Conservation (phyloP, 1,140 invertebrate genomes). For the Cherax quadricarinatus region DNA sequence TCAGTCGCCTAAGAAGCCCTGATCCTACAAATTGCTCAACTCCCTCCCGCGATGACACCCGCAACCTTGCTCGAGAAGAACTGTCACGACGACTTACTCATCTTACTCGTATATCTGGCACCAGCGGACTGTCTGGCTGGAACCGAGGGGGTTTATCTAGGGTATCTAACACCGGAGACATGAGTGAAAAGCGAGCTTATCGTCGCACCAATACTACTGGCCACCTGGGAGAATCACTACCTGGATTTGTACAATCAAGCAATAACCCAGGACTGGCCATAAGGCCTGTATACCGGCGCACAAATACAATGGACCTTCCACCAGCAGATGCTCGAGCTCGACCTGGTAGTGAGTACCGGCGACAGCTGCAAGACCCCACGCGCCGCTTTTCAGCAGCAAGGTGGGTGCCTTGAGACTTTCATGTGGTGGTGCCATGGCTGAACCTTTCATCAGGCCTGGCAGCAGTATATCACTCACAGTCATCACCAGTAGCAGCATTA, state of each 20-base stretch:
- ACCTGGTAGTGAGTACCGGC: conserved; percentile 67
- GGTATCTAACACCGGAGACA: conserved; percentile 20
- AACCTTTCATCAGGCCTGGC: conserved; percentile 7
- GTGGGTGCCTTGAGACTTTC: conserved; percentile 50
- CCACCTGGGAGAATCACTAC: conserved; percentile 37
- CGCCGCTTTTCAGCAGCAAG: conserved; percentile 69
- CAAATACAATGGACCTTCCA: conserved; percentile 72
- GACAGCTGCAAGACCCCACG: conserved; percentile 55
- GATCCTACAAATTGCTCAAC: conserved; percentile 32
- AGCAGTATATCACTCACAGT: conserved; percentile 30
- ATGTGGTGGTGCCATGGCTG: background rate
- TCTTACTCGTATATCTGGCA: conserved; percentile 68
- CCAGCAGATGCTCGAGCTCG: conserved; percentile 63
- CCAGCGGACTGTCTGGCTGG: conserved; percentile 34
- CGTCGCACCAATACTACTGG: conserved; percentile 71
- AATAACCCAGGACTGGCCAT: background rate
- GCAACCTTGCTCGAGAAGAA: conserved; percentile 67
- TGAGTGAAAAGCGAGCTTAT: conserved; percentile 45
- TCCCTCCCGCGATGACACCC: conserved; percentile 51
- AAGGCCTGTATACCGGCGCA: conserved; percentile 59
- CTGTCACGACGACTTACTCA: conserved; percentile 70
- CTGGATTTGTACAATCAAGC: background rate
- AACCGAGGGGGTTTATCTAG: conserved; percentile 5
- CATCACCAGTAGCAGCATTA: conserved; percentile 44
- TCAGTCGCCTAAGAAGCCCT: conserved; percentile 62